Percentiles rank a stretch among this genome's conserved stretches.
Conservation (phyloP, 2,113 vertebrate species). For the Triplophysa tibetana region DNA sequence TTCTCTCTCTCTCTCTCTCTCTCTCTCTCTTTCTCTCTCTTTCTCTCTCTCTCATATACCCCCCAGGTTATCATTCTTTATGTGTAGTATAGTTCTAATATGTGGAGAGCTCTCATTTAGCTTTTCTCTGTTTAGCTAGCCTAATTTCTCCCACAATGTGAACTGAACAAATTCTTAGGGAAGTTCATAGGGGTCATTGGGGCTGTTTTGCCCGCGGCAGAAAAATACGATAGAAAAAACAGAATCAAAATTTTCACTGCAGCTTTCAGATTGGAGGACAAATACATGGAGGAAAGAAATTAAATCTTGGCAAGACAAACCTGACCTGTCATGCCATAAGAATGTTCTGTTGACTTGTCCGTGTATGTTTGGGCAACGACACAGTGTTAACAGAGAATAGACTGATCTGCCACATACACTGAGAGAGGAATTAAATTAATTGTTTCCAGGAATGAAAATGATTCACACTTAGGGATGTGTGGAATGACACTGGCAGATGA, state of each 20-base stretch:
- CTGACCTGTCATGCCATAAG: constrained; percentile 54
- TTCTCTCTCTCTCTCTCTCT: too few species aligned
- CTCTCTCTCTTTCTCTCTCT: constrained; percentile 12
- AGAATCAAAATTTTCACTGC: constrained; percentile 33
- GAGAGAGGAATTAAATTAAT: constrained; percentile 73
- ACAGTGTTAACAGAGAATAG: constrained; percentile 59
- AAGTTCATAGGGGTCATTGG: constrained; percentile 61
- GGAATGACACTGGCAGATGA: constrained; percentile 81
- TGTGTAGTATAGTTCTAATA: constrained; percentile 60
- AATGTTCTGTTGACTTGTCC: constrained; percentile 55
- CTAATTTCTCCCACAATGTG: constrained; percentile 60
- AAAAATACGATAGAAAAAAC: constrained; percentile 35
- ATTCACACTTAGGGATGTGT: constrained; percentile 78
- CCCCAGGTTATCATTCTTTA: constrained; percentile 57
- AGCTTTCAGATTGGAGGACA: constrained; percentile 54
- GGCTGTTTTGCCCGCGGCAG: constrained; percentile 59
- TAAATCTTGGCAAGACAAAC: constrained; percentile 44
- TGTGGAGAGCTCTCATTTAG: constrained; percentile 62
- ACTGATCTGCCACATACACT: constrained; percentile 64
- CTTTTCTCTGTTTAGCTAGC: constrained; percentile 64
- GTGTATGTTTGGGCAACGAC: constrained; percentile 57
- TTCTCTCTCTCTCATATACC: constrained; percentile 37
- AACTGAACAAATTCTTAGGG: constrained; percentile 56
- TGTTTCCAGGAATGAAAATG: constrained; percentile 79
- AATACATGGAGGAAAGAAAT: constrained; percentile 52